Evolutionary conservation across 2,888 invertebrate genomes (phyloP), one percentile per base, ranked within the genome.

Genomic region (Orgyia antiqua): DNA sequence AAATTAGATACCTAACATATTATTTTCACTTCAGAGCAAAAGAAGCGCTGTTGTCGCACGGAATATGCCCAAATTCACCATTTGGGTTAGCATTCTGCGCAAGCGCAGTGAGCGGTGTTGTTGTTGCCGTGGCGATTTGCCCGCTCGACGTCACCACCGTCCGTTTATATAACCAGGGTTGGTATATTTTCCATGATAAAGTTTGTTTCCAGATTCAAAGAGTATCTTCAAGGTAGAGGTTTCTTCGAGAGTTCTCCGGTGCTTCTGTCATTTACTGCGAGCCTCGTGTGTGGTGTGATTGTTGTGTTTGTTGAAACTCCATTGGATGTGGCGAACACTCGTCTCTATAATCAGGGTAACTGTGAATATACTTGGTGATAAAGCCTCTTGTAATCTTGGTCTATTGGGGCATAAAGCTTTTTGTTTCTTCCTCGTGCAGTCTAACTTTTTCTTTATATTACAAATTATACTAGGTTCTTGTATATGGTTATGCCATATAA

Each of bases 101-200:
- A 5, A 93, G 94, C 58, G 88, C 94, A 61, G 73, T 93, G 10
- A 94, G 94, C 39, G 96, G 96, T 0, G 78, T 92, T 19, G 90
- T 90, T 24, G 91, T 95, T 12, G 92, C 92, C 3, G 51, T 93
- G 0, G 88, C 89, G 39, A 93, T 96, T 89, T 94, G 95, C 33
- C 97, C 96, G 0, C 92, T 96, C 61, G 96, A 97, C 71, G 93
- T 96, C 17, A 88, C 94, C 45, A 90, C 94, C 25, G 94, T 95
- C n/a, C 88, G 96, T 45, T 87, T 96, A 37, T 96, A 95, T 66
- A 96, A 96, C 78, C 96, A 96, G 90, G 93, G 94, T 91, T 87
- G 69, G 68, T 62, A 53, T 24, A 28, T 29, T 21, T 32, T 30
- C 21, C 6, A 38, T 39, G 4, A 12, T 12, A 10, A 3, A 36